Percentiles rank a stretch among this genome's conserved stretches.
Conservation (phyloP, 2,797 vertebrate species). For the Hipposideros larvatus region DNA sequence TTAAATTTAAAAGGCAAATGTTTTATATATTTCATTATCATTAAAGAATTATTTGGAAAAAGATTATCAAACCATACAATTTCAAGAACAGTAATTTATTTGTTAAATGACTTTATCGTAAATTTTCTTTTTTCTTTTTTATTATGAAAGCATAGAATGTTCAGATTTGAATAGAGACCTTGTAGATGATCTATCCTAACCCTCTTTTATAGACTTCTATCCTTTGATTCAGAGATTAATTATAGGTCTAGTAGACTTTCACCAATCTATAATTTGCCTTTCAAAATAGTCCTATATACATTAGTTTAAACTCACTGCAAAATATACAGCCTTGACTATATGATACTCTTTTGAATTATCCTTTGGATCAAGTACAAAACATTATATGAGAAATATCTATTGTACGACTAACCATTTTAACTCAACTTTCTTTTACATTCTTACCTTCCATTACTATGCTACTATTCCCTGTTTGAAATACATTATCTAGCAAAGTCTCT, state of each 20-base stretch:
- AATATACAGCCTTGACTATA: background rate
- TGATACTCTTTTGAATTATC: background rate
- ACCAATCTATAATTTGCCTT: background rate
- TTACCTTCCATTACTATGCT: background rate
- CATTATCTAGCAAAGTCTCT: background rate
- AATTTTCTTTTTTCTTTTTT: background rate
- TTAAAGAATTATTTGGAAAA: slow-evolving; percentile 34
- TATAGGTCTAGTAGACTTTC: background rate
- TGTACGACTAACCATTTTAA: background rate
- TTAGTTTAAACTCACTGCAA: background rate
- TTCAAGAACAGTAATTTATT: background rate
- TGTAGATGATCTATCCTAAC: background rate
- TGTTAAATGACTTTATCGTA: background rate
- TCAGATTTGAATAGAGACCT: background rate
- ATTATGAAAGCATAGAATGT: background rate
- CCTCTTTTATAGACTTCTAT: background rate
- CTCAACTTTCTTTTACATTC: slow-evolving; percentile 7
- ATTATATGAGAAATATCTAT: background rate
- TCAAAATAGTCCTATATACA: background rate
- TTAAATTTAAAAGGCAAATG: slow-evolving; percentile 18
- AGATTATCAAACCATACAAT: background rate
- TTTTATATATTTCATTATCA: background rate
- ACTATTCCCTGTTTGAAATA: background rate
- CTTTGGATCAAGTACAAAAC: background rate
- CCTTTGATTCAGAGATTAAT: background rate